Base-by-base conservation (phyloP, 2,888 invertebrate genomes). In the Clostera curtula region DNA sequence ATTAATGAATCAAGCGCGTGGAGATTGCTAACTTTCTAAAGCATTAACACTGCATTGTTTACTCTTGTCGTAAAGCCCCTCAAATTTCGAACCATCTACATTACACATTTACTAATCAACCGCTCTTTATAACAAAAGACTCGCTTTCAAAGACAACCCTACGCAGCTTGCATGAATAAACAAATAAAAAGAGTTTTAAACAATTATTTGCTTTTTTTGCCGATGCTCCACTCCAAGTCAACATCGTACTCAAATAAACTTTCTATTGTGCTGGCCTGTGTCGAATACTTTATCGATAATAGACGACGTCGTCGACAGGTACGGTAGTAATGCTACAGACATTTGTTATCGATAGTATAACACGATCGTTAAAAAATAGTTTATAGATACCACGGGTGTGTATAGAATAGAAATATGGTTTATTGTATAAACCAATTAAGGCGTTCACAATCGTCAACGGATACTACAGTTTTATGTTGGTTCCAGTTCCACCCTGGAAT, bases 201-300 rank as follows among this genome's bases (percentile, higher is more conserved):
- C 36, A 25, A 41, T 17, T 48, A 42, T 46, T 50, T 42, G 29
- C 45, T 47, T 66, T 63, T 63, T 66, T 52, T 71, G 64, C 67
- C 30, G 49, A 59, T 70, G 34, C 40, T 70, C 46, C 56, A 22
- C 40, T 70, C 46, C 56, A 22, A 29, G 34, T 37, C 26, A 38
- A 49, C 34, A 47, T 34, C 47, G 34, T 33, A 37, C 45, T 56
- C 56, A 77, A 77, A 77, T 70, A 72, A 76, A 79, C 82, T 83
- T 83, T 83, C 82, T 80, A 75, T 80, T 79, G 80, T 79, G 68
- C 53, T 54, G 56, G 47, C 58, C 63, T 64, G 70, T 64, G 69
- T 67, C 63, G 69, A 74, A 73, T 71, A 62, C 62, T 66, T 72
- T 73, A 75, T 79, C 71, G 74, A 75, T 79, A 71, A 69, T 67